A percentile compares a stretch with the other conserved stretches of the same genome.
Conservation (phyloP, 2,888 invertebrate genomes). For the Agrochola lota region DNA sequence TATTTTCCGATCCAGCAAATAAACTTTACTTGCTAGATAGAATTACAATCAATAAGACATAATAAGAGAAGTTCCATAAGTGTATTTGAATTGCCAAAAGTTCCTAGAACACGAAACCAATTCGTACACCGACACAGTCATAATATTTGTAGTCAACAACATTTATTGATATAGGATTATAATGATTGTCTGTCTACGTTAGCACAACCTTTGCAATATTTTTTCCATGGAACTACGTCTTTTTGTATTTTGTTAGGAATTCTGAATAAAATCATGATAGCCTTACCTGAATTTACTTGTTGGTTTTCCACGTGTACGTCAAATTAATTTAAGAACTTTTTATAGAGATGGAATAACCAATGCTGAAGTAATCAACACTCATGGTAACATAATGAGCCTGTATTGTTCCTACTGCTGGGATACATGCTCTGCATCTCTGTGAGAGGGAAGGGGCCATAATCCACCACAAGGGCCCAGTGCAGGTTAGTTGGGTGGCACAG, state of each 20-base stretch:
- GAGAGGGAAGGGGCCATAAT: background rate
- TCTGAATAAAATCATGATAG: background rate
- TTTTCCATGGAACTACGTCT: background rate
- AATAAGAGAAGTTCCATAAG: background rate
- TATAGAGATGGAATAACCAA: no score
- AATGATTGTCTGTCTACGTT: conserved; percentile 8
- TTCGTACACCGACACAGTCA: conserved; percentile 7
- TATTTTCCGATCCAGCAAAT: background rate
- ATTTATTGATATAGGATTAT: conserved; percentile 22
- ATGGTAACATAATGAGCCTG: background rate
- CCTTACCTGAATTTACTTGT: background rate
- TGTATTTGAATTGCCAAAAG: conserved; percentile 7
- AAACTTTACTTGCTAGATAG: background rate
- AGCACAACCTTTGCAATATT: background rate
- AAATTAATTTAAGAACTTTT: background rate
- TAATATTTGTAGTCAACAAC: conserved; percentile 23
- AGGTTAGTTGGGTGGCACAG: background rate
- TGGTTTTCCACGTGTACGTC: no score
- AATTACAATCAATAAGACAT: background rate
- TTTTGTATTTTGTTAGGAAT: background rate
- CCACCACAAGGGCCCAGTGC: background rate
- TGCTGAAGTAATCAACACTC: background rate
- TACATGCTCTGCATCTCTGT: no score
- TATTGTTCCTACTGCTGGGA: no score
- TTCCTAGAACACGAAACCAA: conserved; percentile 20